phyloP scores from a whole-genome alignment of 2,888 invertebrate genomes.

The Timandra comae region DNA sequence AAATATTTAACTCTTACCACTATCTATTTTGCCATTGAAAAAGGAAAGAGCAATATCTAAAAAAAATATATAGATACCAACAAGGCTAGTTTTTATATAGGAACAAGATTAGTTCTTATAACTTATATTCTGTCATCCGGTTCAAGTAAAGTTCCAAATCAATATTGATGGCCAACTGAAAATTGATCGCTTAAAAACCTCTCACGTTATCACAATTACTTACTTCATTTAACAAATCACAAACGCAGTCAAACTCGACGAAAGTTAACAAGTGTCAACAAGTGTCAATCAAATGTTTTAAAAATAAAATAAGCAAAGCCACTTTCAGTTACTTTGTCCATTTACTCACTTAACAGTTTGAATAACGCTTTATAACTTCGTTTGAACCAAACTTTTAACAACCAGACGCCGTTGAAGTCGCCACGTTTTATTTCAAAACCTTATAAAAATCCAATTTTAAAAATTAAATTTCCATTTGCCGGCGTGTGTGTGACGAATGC shows the following conservation, averaged over 20 bases:
- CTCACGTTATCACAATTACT: too few relatives aligned
- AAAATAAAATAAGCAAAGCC: not conserved
- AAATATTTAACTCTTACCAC: too few relatives aligned
- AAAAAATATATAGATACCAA: too few relatives aligned
- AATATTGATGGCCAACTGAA: too few relatives aligned
- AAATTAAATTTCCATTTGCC: conserved; percentile 69
- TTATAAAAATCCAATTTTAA: conserved; percentile 70
- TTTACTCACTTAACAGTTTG: not conserved
- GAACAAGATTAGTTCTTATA: too few relatives aligned
- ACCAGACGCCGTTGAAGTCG: too few relatives aligned
- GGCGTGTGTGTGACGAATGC: conserved; percentile 71
- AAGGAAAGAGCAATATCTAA: too few relatives aligned
- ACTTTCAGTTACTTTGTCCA: not conserved
- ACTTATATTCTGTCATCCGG: too few relatives aligned
- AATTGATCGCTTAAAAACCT: too few relatives aligned
- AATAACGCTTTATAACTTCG: not conserved
- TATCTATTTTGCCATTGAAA: too few relatives aligned
- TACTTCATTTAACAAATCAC: not conserved
- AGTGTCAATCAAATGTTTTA: conserved; percentile 2
- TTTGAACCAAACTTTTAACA: not conserved
- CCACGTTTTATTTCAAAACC: conserved; percentile 44
- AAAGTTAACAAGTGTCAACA: conserved; percentile 1
- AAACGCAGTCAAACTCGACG: not conserved
- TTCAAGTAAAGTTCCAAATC: too few relatives aligned
- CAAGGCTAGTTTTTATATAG: too few relatives aligned